Conservation (phyloP, 2,888 invertebrate species). For the Dolichomitus sp. region DNA sequence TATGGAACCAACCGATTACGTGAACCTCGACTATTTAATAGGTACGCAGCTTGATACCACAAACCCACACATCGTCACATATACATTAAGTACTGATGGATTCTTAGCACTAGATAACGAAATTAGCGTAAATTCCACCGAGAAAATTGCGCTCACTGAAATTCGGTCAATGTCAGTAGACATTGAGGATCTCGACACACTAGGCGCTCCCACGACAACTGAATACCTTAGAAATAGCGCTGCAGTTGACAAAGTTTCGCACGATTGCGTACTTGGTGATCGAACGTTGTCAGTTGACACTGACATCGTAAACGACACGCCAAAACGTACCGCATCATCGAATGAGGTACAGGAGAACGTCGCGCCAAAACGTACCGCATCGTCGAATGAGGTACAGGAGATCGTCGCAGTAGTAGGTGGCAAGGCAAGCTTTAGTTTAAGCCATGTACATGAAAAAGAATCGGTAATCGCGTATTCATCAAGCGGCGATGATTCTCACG, state of each 20-base stretch:
- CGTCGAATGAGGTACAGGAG: not conserved
- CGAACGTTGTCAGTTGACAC: no score
- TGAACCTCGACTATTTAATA: not conserved
- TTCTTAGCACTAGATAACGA: not conserved
- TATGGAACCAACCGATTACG: not conserved
- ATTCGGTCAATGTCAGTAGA: slow-evolving; percentile 2
- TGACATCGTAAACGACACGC: not conserved
- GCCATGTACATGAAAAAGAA: not conserved
- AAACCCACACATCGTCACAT: not conserved
- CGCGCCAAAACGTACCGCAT: not conserved
- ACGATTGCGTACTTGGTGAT: slow-evolving; percentile 2
- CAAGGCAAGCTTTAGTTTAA: not conserved
- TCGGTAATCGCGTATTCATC: not conserved
- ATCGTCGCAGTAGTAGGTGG: slow-evolving; percentile 9
- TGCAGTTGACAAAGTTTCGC: not conserved
- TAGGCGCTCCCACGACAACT: not conserved
- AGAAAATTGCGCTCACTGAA: not conserved
- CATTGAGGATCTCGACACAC: not conserved
- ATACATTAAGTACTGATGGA: not conserved
- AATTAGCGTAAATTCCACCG: not conserved
- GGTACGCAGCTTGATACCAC: not conserved
- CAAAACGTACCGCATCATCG: not conserved
- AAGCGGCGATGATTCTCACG: not conserved
- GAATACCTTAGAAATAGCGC: not conserved
- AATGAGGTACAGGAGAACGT: not conserved